A percentile compares a stretch with the other conserved stretches of the same genome.
These are phyloP conservation scores for Zaprionus ghesquierei DNA, from an alignment of 1,140 invertebrate genomes.

Conservation along the genomic window DNA sequence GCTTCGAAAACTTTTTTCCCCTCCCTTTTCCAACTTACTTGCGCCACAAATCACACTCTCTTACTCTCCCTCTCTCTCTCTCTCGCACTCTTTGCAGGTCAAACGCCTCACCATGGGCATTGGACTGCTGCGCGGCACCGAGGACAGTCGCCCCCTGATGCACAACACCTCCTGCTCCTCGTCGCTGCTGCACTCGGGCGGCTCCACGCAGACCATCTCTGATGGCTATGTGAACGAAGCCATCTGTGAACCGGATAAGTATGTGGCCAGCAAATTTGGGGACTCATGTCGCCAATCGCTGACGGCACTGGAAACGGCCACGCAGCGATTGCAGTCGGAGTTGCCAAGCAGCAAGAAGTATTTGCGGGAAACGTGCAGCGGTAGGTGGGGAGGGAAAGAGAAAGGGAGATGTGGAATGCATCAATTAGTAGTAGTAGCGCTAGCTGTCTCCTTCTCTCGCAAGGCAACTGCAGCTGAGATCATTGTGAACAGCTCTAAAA, in stretches of 20 bases:
- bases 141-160: slow-evolving; percentile 86
- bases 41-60: background rate
- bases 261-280: slow-evolving; percentile 82
- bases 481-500: too few relatives aligned
- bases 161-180: slow-evolving; percentile 83
- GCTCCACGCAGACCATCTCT: slow-evolving; percentile 84
- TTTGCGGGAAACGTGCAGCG: slow-evolving; percentile 79
- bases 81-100: slow-evolving; percentile 49
- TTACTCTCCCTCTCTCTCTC: background rate
- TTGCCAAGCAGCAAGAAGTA: slow-evolving; percentile 73
- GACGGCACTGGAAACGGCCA: slow-evolving; percentile 72
- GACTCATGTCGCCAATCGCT: slow-evolving; percentile 82
- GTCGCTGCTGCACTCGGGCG: slow-evolving; percentile 83
- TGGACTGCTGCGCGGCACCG: slow-evolving; percentile 78
- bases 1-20: background rate
- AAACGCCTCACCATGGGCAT: slow-evolving; percentile 82
- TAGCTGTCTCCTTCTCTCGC: background rate
- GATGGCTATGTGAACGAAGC: slow-evolving; percentile 91
- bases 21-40: background rate
- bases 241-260: slow-evolving; percentile 85
- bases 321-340: slow-evolving; percentile 62
- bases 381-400: slow-evolving; percentile 27
- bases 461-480: too few relatives aligned
- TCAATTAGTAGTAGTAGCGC: background rate
- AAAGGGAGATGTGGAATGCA: background rate